Evolutionary conservation across 2,888 invertebrate species (phyloP).

Genomic region (Caenorhabditis sp.): DNA sequence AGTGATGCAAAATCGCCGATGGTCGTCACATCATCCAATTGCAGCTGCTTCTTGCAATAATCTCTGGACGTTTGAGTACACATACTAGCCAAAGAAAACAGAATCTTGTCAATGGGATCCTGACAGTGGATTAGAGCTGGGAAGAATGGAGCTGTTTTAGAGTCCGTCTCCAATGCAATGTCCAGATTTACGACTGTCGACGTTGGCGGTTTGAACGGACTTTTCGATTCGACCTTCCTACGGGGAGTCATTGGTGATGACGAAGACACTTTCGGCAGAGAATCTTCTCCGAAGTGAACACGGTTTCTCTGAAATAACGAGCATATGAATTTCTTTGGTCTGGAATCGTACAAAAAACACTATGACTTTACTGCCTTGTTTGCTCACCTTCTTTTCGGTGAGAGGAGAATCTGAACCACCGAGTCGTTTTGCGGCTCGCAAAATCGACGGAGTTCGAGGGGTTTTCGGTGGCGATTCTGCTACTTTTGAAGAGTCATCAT

Average conservation of each 20-base stretch:
- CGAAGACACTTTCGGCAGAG: slow-evolving; percentile 7
- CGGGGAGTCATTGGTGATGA: slow-evolving; percentile 13
- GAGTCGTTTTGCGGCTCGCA: not conserved
- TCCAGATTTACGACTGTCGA: not conserved
- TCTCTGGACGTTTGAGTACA: not conserved
- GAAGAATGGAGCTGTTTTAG: slow-evolving; percentile 25
- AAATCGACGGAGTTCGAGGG: slow-evolving; percentile 43
- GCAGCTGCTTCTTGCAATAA: not conserved
- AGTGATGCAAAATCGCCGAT: slow-evolving; percentile 50
- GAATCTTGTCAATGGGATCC: slow-evolving; percentile 31
- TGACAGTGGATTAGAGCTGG: slow-evolving; percentile 20
- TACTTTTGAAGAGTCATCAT: not conserved
- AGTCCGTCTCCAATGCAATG: not conserved
- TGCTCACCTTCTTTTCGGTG: slow-evolving; percentile 45
- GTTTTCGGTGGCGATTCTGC: slow-evolving; percentile 43
- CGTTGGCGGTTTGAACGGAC: not conserved
- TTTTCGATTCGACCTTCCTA: not conserved
- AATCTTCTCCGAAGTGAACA: slow-evolving; percentile 54
- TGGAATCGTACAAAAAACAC: too few species aligned
- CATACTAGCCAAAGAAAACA: not conserved
- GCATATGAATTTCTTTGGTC: not conserved
- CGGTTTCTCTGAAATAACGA: slow-evolving; percentile 48
- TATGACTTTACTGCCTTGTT: too few species aligned
- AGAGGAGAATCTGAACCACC: slow-evolving; percentile 19
- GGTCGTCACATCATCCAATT: slow-evolving; percentile 21